Evolutionary conservation across 2,113 vertebrate genomes (phyloP).

Genomic region (Salvelinus fontinalis): DNA sequence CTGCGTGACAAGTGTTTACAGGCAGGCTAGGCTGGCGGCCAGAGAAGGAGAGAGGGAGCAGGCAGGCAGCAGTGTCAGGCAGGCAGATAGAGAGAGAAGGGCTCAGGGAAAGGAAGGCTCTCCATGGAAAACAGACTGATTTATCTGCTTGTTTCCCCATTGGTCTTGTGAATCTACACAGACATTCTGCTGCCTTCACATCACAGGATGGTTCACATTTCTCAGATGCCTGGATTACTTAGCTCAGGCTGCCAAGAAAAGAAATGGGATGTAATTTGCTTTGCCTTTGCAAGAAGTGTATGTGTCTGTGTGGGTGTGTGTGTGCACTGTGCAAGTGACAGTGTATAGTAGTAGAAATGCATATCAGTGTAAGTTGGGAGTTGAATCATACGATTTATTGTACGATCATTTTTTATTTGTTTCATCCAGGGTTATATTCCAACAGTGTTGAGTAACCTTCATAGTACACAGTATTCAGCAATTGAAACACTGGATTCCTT

Average conservation of each 20-base stretch:
- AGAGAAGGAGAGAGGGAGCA: background rate
- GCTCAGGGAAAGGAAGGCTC: conserved; percentile 16
- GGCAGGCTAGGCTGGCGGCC: background rate
- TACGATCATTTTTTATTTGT: background rate
- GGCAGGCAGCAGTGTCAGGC: background rate
- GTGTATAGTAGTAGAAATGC: too few relatives aligned
- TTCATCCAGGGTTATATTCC: background rate
- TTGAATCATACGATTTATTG: background rate
- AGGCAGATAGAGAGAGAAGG: conserved; percentile 10
- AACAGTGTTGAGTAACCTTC: too few relatives aligned
- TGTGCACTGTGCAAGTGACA: background rate
- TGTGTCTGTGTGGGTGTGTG: too few relatives aligned
- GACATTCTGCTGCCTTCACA: background rate
- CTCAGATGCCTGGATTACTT: background rate
- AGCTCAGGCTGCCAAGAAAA: background rate
- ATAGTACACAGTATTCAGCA: background rate
- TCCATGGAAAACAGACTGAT: conserved; percentile 32
- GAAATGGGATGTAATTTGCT: background rate
- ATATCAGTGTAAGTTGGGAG: background rate
- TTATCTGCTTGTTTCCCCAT: conserved; percentile 41
- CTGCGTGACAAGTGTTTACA: conserved; percentile 12
- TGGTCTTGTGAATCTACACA: conserved; percentile 11
- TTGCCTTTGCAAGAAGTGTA: background rate
- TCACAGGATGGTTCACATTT: background rate
- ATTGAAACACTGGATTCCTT: background rate